These are phyloP conservation scores for Hirudinaria manillensis DNA, from an alignment of 2,888 invertebrate genomes.

Conservation along the genomic window DNA sequence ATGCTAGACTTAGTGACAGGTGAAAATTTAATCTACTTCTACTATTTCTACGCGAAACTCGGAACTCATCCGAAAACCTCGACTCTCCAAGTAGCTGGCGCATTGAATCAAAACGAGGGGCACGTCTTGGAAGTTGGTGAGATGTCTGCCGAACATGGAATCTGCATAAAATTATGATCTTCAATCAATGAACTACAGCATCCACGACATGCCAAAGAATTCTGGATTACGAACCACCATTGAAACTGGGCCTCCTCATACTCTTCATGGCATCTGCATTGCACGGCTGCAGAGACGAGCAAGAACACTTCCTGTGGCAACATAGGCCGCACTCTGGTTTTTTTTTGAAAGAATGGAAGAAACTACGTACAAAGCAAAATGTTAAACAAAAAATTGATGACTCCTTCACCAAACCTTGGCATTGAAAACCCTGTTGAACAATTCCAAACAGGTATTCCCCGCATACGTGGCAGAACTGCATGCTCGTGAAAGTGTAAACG, in stretches of 20 bases:
- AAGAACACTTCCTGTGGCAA: slow-evolving; percentile 67
- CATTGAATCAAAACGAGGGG: slow-evolving; percentile 7
- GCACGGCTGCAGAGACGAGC: slow-evolving; percentile 63
- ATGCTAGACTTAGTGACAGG: too few relatives aligned
- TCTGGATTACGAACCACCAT: slow-evolving; percentile 41
- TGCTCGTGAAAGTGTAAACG: slow-evolving; percentile 65
- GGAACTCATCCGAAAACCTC: background rate
- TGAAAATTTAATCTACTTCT: too few relatives aligned
- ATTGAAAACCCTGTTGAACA: slow-evolving; percentile 67
- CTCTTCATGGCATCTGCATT: slow-evolving; percentile 51
- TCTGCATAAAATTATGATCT: background rate
- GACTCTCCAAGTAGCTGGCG: background rate
- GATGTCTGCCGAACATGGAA: slow-evolving; percentile 13
- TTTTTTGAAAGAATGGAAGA: slow-evolving; percentile 17
- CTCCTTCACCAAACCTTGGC: slow-evolving; percentile 45
- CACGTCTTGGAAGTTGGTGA: background rate
- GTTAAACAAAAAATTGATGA: background rate
- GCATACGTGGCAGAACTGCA: slow-evolving; percentile 69
- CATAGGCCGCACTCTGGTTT: slow-evolving; percentile 66
- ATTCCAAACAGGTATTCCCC: slow-evolving; percentile 67
- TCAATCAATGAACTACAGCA: background rate
- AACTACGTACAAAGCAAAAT: background rate
- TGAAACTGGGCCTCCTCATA: slow-evolving; percentile 50
- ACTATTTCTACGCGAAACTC: too few relatives aligned
- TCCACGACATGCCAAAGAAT: background rate